These are phyloP conservation scores for Meiosimyza platycephala DNA, from an alignment of 2,888 invertebrate genomes.

Conservation along the genomic window DNA sequence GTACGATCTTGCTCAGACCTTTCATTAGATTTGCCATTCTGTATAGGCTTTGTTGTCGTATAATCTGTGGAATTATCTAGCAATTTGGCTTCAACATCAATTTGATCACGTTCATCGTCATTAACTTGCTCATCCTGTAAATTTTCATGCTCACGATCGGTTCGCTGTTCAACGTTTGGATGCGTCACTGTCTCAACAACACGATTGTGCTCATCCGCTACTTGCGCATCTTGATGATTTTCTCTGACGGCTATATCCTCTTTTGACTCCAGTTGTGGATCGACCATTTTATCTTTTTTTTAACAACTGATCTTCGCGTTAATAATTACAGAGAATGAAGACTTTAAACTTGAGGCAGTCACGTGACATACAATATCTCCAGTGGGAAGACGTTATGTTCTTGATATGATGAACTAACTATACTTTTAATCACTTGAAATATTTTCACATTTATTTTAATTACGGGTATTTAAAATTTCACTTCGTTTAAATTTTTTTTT, in stretches of 20 bases:
- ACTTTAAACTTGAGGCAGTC: too few species aligned
- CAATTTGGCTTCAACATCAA: constrained; percentile 51
- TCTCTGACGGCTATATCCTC: constrained; percentile 2
- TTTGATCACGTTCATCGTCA: constrained; percentile 40
- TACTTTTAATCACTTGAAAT: neutral
- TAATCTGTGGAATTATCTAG: constrained; percentile 39
- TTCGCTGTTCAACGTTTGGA: too few species aligned
- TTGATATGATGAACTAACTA: neutral
- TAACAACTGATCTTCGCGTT: too few species aligned
- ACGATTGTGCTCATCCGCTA: too few species aligned
- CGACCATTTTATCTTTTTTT: constrained; percentile 9
- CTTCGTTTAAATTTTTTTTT: neutral
- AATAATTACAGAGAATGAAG: too few species aligned
- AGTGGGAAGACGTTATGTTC: neutral
- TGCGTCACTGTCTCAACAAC: too few species aligned
- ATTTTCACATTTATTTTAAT: constrained; percentile 20
- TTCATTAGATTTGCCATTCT: constrained; percentile 45
- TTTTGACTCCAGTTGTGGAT: constrained; percentile 3
- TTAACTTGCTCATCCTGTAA: constrained; percentile 1
- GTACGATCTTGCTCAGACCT: constrained; percentile 58
- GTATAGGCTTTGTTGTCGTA: constrained; percentile 36
- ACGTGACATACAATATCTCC: too few species aligned
- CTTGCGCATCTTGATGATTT: neutral
- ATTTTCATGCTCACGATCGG: too few species aligned
- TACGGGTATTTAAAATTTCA: neutral